Evolutionary conservation across 2,888 invertebrate genomes (phyloP).

Genomic region (Conus canariensis): DNA sequence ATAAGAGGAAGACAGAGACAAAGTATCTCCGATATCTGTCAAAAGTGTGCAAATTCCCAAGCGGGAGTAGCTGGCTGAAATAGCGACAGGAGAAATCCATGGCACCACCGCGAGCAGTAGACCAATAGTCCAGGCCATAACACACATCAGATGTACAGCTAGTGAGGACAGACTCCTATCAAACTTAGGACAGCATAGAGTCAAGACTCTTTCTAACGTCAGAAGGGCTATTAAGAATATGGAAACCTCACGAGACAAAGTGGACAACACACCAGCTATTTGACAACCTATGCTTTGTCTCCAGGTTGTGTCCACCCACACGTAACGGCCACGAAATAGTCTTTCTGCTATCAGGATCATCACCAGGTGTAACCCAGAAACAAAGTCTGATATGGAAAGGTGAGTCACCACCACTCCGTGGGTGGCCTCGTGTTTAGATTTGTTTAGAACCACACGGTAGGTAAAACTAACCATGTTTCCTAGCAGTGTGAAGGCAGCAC

Average conservation of each 20-base stretch:
- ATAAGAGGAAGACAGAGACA: not conserved
- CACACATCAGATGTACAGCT: not conserved
- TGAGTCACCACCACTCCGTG: not conserved
- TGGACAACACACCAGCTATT: not conserved
- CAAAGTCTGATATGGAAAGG: not conserved
- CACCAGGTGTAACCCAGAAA: not conserved
- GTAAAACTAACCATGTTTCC: not conserved
- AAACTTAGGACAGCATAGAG: not conserved
- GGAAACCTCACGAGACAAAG: not conserved
- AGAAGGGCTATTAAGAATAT: not conserved
- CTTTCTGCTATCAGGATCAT: not conserved
- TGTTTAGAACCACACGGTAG: not conserved
- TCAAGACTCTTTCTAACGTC: not conserved
- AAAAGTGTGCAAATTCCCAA: not conserved
- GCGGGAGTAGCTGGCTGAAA: not conserved
- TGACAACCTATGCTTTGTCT: conserved; percentile 11
- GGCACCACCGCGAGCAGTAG: not conserved
- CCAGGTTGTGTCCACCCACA: conserved; percentile 18
- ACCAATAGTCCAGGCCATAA: not conserved
- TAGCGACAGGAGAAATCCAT: not conserved
- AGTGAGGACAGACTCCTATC: too few relatives aligned
- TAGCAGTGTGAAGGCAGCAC: not conserved
- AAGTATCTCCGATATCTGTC: not conserved
- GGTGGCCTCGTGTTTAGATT: not conserved
- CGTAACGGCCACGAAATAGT: not conserved